Evolutionary conservation across 2,888 invertebrate species (phyloP), one percentile per base, ranked within the genome.

Genomic region (Gasteruption jaculator): DNA sequence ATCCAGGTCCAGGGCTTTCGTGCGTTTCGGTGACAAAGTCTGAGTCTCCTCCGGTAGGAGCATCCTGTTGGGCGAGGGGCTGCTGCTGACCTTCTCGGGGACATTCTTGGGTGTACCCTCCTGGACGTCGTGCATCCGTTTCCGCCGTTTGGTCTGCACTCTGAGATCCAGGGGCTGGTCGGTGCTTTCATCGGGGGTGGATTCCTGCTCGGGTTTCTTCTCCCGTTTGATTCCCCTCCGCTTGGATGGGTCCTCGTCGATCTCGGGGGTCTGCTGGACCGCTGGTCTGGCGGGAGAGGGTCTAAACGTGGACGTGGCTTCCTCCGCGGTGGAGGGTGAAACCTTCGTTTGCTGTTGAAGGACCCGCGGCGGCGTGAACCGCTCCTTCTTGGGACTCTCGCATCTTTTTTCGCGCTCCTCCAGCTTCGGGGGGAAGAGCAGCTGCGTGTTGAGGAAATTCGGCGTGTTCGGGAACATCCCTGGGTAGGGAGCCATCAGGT

Each of bases 271-370:
- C 50, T 46, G 50, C 25, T 57, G 59, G 10, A 69, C 53, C 1
- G 77, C 68, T 1, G 83, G 81, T 60, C 82, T 73, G 0, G 81
- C 78, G 8, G 85, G 84, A 1, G 85, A 83, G 1, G 82, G 81
- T 43, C 80, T 74, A 43, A 78, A 75, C 51, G 79, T 80, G 11
- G 79, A 76, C 7, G 75, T 72, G 0, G 80, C 78, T 63, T 86
- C 85, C 58, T 85, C 83, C 5, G 75, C 79, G 3, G 81, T 78
- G 5, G 81, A 77, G 7, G 85, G 82, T 22, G 84, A 84, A 8
- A 81, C 78, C 57, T 83, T 84, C 48, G 61, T 72, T 19, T 26
- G 74, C 55, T 50, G 62, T 1, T 41, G 60, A 20, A 31, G 56
- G 14, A 75, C 60, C 52, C 77, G 73, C 0, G 77, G 79, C 4